phyloP scores from a whole-genome alignment of 2,113 vertebrate genomes.

The Notothenia coriiceps region DNA sequence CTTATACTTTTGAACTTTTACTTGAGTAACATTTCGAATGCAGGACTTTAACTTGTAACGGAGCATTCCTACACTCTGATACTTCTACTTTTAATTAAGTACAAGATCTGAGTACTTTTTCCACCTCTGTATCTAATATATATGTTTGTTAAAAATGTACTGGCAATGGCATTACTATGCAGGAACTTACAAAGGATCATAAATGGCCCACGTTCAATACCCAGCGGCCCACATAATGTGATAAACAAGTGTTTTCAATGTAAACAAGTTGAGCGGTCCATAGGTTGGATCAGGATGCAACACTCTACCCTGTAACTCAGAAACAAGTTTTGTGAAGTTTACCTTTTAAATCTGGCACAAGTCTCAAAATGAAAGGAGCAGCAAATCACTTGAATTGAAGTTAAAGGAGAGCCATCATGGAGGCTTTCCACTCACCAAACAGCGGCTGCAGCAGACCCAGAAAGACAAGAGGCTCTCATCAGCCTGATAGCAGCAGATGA shows the following conservation, averaged over 20 bases:
- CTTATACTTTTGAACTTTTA: no score
- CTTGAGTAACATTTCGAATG: no score
- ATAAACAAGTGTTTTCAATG: conserved; percentile 1
- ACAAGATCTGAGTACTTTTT: no score
- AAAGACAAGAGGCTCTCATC: conserved; percentile 66
- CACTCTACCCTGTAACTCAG: conserved; percentile 13
- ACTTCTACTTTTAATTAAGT: no score
- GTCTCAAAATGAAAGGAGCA: conserved; percentile 66
- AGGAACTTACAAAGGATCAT: conserved; percentile 25
- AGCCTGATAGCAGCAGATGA: conserved; percentile 66
- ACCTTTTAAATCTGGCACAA: conserved; percentile 56
- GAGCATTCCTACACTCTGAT: no score
- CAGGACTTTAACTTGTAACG: no score
- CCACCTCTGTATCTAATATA: no score
- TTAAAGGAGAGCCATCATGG: conserved; percentile 72
- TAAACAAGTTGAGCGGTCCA: neutral
- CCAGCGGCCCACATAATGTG: neutral
- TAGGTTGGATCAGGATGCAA: conserved; percentile 18
- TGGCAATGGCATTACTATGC: neutral
- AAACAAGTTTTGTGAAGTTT: conserved; percentile 57
- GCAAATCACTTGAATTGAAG: conserved; percentile 71
- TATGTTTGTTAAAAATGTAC: neutral
- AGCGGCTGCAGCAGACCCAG: conserved; percentile 64
- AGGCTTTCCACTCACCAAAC: conserved; percentile 77
- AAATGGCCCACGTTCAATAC: conserved; percentile 39